Base-by-base conservation (phyloP, 2,888 invertebrate species). In the Rotaria magnacalcarata region DNA sequence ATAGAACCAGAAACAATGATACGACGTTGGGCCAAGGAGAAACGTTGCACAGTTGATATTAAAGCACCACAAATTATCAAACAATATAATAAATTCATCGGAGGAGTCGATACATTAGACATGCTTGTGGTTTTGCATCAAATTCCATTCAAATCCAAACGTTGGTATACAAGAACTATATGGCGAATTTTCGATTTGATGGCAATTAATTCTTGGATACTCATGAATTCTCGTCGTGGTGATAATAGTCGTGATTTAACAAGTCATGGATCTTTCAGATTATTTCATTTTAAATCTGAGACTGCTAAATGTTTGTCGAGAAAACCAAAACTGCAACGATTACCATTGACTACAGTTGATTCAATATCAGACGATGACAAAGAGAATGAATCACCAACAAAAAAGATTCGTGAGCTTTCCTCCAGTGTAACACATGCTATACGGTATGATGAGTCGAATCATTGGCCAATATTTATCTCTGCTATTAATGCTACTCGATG, bases 101-200 rank as follows among this genome's bases (percentile, higher is more conserved):
- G 43, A 16, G 43, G 75, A 16, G 75, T 75, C 10, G 75, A 75
- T 75, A 43, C 75, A 75, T 19, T 75, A 16, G 41, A 75, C n/a
- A 75, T 75, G 43, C 1, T 75, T 6, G 14, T 75, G 1, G 41
- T 16, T 43, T 41, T 75, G 4, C 75, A 75, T 75, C 43, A 41
- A 34, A 75, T 75, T 11, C 43, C 41, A 75, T 75, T 75, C 10
- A 3, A 14, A 43, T 43, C 75, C 0, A 75, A 75, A 75, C 41
- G 41, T 10, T 74, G 74, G 74, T 74, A 74, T 10, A 74, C 41
- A 0, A 34, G 74, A 41, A 74, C 19, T 74, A 74, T 74, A 10
- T 74, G 74, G 74, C 2, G 74, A 27, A 74, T 74, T 34, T 74
- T 74, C 16, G 74, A 74, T 74, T 74, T 74, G 19, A 74, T 74